Evolutionary conservation across 2,113 vertebrate species (phyloP).

Genomic region (Theristicus caerulescens): DNA sequence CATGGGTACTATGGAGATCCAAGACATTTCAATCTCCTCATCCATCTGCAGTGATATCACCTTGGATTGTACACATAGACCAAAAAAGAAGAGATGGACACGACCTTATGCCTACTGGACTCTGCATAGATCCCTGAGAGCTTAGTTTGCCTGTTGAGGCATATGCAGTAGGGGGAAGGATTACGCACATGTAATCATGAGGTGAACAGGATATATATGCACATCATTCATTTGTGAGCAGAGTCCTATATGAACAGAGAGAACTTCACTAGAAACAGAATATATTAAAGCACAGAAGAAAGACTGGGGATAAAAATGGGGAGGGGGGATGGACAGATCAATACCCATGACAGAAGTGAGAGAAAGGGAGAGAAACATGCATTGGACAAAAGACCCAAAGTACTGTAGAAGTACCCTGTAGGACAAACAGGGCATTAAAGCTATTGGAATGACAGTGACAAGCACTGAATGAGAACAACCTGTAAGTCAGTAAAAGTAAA

Average conservation of each 20-base stretch:
- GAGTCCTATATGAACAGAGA: background rate
- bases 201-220: background rate
- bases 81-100: background rate
- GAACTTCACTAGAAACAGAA: background rate
- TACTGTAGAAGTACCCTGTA: background rate
- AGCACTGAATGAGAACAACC: background rate
- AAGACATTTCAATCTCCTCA: background rate
- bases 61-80: background rate
- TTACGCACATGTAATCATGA: background rate
- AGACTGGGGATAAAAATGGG: background rate
- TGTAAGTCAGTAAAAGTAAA: background rate
- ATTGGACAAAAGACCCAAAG: background rate
- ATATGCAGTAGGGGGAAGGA: accelerated
- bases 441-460: background rate
- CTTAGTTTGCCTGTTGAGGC: background rate
- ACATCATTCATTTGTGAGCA: background rate
- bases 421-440: background rate
- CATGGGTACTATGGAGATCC: background rate
- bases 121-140: background rate
- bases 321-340: accelerated
- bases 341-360: background rate
- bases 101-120: background rate
- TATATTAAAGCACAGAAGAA: background rate
- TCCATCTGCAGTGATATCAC: background rate
- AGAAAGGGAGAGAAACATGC: background rate